These are phyloP conservation scores for Fregetta grallaria DNA, from an alignment of 2,113 vertebrate genomes.

Conservation along the genomic window DNA sequence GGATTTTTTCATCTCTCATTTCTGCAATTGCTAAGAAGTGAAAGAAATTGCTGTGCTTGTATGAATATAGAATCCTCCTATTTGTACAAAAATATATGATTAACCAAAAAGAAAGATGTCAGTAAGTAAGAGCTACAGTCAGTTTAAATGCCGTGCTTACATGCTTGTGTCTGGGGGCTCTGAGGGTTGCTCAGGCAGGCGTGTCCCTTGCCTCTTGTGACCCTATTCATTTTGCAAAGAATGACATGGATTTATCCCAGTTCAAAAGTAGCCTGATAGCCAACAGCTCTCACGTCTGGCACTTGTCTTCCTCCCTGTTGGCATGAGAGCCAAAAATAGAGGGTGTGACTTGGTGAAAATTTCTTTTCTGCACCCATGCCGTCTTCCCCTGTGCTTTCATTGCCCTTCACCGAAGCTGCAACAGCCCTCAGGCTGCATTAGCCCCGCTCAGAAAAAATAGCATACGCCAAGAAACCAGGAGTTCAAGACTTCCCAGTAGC, in stretches of 20 bases:
- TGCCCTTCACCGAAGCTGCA: background rate
- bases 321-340: constrained; percentile 12
- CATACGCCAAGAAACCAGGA: background rate
- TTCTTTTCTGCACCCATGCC: background rate
- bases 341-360: background rate
- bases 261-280: background rate
- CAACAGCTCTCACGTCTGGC: background rate
- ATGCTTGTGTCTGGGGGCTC: background rate
- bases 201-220: background rate
- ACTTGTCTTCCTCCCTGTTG: constrained; percentile 1
- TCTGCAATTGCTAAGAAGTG: background rate
- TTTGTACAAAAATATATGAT: constrained; percentile 17
- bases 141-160: background rate
- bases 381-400: background rate
- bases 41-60: constrained; percentile 6
- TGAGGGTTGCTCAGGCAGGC: background rate
- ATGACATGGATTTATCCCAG: background rate
- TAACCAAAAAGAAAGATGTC: background rate
- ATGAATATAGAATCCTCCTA: background rate
- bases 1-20: constrained; percentile 11
- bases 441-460: background rate
- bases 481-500: background rate
- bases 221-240: background rate
- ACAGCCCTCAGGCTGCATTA: background rate
- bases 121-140: background rate